These are phyloP conservation scores for Drosophila silvestris DNA, from an alignment of 2,888 invertebrate species.

Conservation along the genomic window DNA sequence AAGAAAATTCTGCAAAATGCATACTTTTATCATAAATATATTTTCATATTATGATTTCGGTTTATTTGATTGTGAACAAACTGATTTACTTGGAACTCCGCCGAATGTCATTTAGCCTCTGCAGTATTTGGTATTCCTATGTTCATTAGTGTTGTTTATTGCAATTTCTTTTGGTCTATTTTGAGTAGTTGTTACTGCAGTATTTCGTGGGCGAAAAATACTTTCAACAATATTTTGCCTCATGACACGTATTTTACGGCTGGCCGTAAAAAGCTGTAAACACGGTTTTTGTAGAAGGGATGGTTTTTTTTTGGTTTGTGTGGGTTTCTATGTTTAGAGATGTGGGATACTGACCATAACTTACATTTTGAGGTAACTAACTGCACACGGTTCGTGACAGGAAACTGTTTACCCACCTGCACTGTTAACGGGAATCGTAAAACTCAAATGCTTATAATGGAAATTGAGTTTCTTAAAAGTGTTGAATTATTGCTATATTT, in stretches of 20 bases:
- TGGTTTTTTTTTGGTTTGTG: background rate
- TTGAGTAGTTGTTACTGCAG: background rate
- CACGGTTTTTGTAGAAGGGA: background rate
- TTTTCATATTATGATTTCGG: background rate
- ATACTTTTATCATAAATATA: background rate
- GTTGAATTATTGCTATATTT: constrained; percentile 25
- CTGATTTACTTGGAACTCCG: background rate
- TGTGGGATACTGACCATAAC: constrained; percentile 15
- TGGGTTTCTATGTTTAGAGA: background rate
- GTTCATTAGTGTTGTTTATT: background rate
- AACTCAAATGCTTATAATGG: constrained; percentile 35
- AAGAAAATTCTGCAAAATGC: background rate
- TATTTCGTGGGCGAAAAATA: background rate
- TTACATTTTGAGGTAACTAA: constrained; percentile 39
- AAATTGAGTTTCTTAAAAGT: constrained; percentile 19
- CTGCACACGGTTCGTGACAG: constrained; percentile 40
- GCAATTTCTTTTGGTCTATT: background rate
- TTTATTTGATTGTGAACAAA: background rate
- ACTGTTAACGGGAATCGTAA: constrained; percentile 28
- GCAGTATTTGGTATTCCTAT: background rate
- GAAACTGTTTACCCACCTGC: constrained; percentile 34
- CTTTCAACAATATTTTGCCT: constrained; percentile 17
- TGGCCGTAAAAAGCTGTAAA: constrained; percentile 24
- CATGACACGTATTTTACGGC: constrained; percentile 34
- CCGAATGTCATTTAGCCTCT: background rate